These are phyloP conservation scores for Chirona hameri DNA, from an alignment of 2,888 invertebrate species.

Conservation along the genomic window DNA sequence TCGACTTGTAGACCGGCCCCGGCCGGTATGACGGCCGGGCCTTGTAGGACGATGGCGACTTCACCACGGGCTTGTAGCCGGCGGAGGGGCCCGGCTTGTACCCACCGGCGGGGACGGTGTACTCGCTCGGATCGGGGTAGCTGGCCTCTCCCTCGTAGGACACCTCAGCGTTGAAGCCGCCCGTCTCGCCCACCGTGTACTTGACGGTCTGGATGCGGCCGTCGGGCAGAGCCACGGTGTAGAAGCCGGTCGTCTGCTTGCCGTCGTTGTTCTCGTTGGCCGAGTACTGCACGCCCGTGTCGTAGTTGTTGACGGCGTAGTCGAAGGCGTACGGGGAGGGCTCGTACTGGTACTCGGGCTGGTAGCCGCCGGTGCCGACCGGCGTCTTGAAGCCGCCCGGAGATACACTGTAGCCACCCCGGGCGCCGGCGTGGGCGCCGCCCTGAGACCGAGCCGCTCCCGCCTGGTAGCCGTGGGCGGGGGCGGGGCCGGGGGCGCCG, in stretches of 20 bases:
- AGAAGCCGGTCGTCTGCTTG: slow-evolving; percentile 60
- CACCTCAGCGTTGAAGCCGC: slow-evolving; percentile 84
- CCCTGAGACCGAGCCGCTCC: not conserved
- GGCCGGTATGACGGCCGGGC: not conserved
- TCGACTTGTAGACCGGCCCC: not conserved
- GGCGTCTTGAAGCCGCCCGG: slow-evolving; percentile 4
- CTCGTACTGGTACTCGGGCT: too few species aligned
- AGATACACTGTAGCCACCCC: not conserved
- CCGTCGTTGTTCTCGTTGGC: slow-evolving; percentile 63
- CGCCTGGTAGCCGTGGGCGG: not conserved
- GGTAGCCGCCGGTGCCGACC: not conserved
- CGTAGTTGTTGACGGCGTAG: slow-evolving; percentile 60
- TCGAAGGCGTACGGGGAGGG: slow-evolving; percentile 58
- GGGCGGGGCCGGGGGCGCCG: too few species aligned
- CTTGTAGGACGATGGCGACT: not conserved
- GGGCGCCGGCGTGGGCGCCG: not conserved
- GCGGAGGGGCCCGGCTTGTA: not conserved
- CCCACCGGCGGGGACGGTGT: not conserved
- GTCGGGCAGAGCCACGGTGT: slow-evolving; percentile 64
- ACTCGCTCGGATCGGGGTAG: slow-evolving; percentile 48
- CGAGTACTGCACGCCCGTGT: slow-evolving; percentile 58
- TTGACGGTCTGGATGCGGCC: slow-evolving; percentile 79
- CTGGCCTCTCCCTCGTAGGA: slow-evolving; percentile 67
- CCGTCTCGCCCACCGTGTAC: slow-evolving; percentile 84
- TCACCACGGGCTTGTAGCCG: slow-evolving; percentile 26